Evolutionary conservation across 2,888 invertebrate species (phyloP), one percentile per base, ranked within the genome.

Genomic region (Lathronympha strigana): DNA sequence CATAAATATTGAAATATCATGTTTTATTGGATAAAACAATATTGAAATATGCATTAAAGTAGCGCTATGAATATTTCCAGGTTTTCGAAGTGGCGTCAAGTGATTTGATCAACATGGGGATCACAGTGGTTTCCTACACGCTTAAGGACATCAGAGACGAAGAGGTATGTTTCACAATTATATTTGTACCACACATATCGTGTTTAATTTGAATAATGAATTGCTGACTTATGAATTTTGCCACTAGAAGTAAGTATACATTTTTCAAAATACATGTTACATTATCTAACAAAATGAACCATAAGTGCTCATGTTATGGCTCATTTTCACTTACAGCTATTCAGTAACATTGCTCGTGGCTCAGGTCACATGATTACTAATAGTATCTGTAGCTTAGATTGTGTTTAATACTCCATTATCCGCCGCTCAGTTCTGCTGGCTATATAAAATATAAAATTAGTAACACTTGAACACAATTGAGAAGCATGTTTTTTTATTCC

Each of bases 41-140:
- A n/a, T n/a, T 4, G 8, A 28, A 28, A 28, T 31, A 1, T 31
- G 11, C 6, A n/a, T 19, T 51, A 19, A 36, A 31, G 19, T 66
- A 43, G 3, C 36, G 6, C 47, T 28, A 21, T 19, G 6, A 21
- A 3, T 53, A 69, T 6, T 84, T 83, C 21, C 82, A 93, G 90
- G 98, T 98, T 2, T 98, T 98, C 78, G 98, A 98, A 91, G 98
- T 98, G 11, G 98, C 98, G 2, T 98, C 98, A 21, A 97, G 97
- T 57, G 98, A 98, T 92, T 93, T 98, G 69, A 97, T 98, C 73
- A 98, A 98, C 81, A 98, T 98, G 98, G 98, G 98, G 49, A 98
- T 98, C 75, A 98, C 98, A 8, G 98, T 98, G 0, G 98, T 98
- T 13, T 98, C 98, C 0, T 98, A 98, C 84, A 98, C 98, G 0